Evolutionary conservation across 2,888 invertebrate species (phyloP).

Genomic region (Brachyptera putata): DNA sequence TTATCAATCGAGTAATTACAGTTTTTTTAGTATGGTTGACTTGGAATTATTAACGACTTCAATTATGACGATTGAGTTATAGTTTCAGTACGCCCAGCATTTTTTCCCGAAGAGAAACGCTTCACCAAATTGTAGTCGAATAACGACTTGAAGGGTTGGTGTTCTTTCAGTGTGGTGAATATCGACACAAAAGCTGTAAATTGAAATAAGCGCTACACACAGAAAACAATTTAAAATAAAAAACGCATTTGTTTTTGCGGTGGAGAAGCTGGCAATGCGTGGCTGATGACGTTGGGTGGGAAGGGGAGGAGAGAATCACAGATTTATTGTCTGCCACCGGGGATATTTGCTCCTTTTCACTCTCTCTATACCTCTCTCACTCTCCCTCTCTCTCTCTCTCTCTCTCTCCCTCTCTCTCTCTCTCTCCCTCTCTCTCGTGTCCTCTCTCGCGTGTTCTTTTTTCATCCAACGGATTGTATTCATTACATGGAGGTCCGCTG

Average conservation of each 20-base stretch:
- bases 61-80: too few relatives aligned
- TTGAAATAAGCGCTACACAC: constrained; percentile 9
- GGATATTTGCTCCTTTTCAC: not conserved
- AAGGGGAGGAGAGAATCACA: not conserved
- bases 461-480: too few relatives aligned
- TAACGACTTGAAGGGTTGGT: too few relatives aligned
- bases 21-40: too few relatives aligned
- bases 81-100: too few relatives aligned
- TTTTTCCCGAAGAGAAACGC: too few relatives aligned
- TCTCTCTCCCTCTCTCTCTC: not conserved
- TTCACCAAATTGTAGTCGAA: too few relatives aligned
- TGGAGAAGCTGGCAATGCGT: not conserved
- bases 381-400: constrained; percentile 9
- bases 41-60: too few relatives aligned
- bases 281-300: constrained; percentile 1
- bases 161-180: too few relatives aligned
- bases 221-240: constrained; percentile 17
- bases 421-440: not conserved
- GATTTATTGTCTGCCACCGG: constrained; percentile 4
- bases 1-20: too few relatives aligned
- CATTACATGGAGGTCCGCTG: too few relatives aligned
- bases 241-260: constrained; percentile 18
- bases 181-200: not conserved
- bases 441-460: too few relatives aligned
- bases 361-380: not conserved